phyloP scores from a whole-genome alignment of 2,113 vertebrate genomes.

The Isichthys henryi region DNA sequence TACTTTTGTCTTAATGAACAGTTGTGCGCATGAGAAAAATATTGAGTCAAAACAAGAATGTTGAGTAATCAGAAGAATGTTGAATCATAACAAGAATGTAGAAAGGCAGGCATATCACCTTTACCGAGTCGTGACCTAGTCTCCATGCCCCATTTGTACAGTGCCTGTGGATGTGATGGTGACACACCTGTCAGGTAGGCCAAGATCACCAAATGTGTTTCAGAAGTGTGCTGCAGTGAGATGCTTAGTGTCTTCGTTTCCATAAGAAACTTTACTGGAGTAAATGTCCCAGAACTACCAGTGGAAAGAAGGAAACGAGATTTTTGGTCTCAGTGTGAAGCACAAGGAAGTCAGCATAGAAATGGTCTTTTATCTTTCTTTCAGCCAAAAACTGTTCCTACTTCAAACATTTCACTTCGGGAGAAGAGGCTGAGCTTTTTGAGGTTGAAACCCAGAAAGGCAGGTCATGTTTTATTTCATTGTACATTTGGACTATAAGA shows the following conservation, averaged over 20 bases:
- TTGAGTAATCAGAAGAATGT: not conserved
- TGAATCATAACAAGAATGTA: not conserved
- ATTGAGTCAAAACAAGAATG: not conserved
- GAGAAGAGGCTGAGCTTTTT: slow-evolving; percentile 84
- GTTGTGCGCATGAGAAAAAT: not conserved
- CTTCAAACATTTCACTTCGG: slow-evolving; percentile 95
- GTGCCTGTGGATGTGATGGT: not conserved
- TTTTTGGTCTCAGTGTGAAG: not conserved
- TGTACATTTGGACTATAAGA: not conserved
- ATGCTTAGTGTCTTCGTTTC: not conserved
- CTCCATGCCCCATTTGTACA: not conserved
- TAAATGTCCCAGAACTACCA: not conserved
- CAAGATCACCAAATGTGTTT: not conserved
- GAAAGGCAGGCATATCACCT: not conserved
- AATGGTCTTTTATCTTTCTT: slow-evolving; percentile 34
- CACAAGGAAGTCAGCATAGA: not conserved
- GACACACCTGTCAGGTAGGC: not conserved
- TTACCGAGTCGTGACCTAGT: not conserved
- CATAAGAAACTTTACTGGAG: not conserved
- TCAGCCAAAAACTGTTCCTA: slow-evolving; percentile 90
- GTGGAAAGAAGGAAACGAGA: not conserved
- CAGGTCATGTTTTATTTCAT: slow-evolving; percentile 45
- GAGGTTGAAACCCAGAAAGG: slow-evolving; percentile 96
- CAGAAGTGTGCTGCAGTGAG: not conserved
- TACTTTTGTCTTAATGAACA: not conserved